Conservation (phyloP, 2,113 vertebrate genomes). For the Peromyscus leucopus region DNA sequence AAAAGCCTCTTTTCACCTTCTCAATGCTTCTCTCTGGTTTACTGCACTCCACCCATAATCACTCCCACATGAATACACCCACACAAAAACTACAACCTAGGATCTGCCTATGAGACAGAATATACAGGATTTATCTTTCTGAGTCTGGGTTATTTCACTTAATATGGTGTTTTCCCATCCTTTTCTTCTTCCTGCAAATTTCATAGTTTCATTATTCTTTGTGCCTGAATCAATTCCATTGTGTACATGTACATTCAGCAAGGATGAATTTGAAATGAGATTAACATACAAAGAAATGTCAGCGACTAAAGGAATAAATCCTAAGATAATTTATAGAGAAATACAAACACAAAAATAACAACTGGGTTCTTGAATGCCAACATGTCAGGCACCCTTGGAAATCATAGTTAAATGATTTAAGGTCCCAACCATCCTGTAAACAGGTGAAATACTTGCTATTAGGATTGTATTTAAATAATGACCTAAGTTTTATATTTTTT, state of each 20-base stretch:
- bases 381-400: neutral
- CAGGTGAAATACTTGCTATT: neutral
- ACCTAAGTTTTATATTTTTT: neutral
- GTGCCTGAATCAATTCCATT: neutral
- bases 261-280: conserved; percentile 46
- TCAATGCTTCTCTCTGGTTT: no score
- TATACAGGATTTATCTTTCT: neutral
- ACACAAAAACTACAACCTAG: neutral
- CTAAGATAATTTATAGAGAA: neutral
- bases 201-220: neutral
- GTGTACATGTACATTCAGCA: neutral
- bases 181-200: neutral
- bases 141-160: neutral
- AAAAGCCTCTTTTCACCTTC: neutral
- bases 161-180: neutral
- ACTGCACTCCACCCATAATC: no score
- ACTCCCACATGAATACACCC: neutral
- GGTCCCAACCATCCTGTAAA: neutral
- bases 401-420: neutral
- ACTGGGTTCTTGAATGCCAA: neutral
- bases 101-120: neutral
- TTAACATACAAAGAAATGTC: neutral
- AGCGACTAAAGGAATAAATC: conserved; percentile 3
- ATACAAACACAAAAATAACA: neutral
- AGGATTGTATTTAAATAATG: neutral